Conservation (phyloP, 2,888 invertebrate species). For the Synergus japonicus region DNA sequence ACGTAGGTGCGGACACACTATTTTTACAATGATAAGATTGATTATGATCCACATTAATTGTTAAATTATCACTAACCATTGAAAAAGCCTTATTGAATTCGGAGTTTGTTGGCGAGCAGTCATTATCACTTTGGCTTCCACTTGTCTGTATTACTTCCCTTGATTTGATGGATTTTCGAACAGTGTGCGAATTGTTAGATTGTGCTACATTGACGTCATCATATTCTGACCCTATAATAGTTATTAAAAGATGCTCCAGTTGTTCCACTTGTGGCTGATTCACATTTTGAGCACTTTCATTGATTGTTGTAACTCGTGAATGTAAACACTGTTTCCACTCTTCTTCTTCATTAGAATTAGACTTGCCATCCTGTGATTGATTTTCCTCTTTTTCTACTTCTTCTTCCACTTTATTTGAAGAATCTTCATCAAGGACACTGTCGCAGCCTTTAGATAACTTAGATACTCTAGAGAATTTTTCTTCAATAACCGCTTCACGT, state of each 20-base stretch:
- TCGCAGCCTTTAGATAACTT: slow-evolving; percentile 12
- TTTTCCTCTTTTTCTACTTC: slow-evolving; percentile 43
- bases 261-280: slow-evolving; percentile 70
- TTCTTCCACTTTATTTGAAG: slow-evolving; percentile 35
- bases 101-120: neutral
- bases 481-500: slow-evolving; percentile 21
- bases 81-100: neutral
- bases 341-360: slow-evolving; percentile 8
- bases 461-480: neutral
- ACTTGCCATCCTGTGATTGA: slow-evolving; percentile 17
- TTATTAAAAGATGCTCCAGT: slow-evolving; percentile 68
- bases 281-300: slow-evolving; percentile 51
- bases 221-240: slow-evolving; percentile 70
- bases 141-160: slow-evolving; percentile 57
- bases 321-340: slow-evolving; percentile 44
- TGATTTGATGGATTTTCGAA: slow-evolving; percentile 3
- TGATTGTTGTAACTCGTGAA: slow-evolving; percentile 29
- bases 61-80: slow-evolving; percentile 44
- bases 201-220: slow-evolving; percentile 53
- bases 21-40: slow-evolving; percentile 68
- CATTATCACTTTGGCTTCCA: slow-evolving; percentile 50
- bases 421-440: slow-evolving; percentile 45
- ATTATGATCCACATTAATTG: slow-evolving; percentile 21
- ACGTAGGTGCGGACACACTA: slow-evolving; percentile 70
- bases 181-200: slow-evolving; percentile 44